Base-by-base conservation (phyloP, 2,888 invertebrate genomes). In the Tenodera sinensis region DNA sequence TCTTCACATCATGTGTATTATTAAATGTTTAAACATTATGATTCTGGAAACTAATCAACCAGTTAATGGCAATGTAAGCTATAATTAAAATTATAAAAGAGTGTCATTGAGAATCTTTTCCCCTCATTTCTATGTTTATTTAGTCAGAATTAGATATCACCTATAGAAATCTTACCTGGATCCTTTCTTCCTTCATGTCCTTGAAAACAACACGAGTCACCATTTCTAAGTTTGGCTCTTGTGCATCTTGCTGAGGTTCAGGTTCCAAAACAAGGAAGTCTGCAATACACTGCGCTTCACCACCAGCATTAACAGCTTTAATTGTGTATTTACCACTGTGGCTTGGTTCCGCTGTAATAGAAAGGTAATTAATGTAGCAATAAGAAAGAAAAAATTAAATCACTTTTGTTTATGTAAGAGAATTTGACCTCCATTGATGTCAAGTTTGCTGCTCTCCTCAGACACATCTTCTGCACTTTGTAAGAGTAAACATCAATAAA, bases 231-330 rank as follows among this genome's bases (percentile, higher is more conserved):
- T 83, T 27, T 83, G 81, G 87, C 42, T 87, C 83, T 4, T 42
- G 81, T 27, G 27, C 15, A 4, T 28, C 86, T n/a, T 30, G 27
- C n/a, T 86, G 96, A 0, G 96, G 96, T 8, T 96, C 95, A 88
- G 96, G 95, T 92, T 96, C 96, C 90, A 96, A 94, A 81, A 97
- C 96, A 89, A 96, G 95, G 91, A 97, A 96, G 92, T 97, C 97
- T 14, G 97, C 97, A 91, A 96, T 96, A 93, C 97, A 96, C 92
- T 96, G 96, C n/a, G 97, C 96, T 93, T 97, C 97, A n/a, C 97
- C 97, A 28, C 96, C 96, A 88, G 95, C 94, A 92, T 97, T 97
- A 0, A 95, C 95, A 15, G 97, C 97, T 91, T 95, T 94, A 25
- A 96, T 96, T 95, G 96, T 96, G 92, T 96, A 97, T 91, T 96